A percentile compares a stretch with the other conserved stretches of the same genome.
Evolutionary conservation across 1,140 invertebrate genomes (phyloP).

Genomic region (Neodiprion pinetum): DNA sequence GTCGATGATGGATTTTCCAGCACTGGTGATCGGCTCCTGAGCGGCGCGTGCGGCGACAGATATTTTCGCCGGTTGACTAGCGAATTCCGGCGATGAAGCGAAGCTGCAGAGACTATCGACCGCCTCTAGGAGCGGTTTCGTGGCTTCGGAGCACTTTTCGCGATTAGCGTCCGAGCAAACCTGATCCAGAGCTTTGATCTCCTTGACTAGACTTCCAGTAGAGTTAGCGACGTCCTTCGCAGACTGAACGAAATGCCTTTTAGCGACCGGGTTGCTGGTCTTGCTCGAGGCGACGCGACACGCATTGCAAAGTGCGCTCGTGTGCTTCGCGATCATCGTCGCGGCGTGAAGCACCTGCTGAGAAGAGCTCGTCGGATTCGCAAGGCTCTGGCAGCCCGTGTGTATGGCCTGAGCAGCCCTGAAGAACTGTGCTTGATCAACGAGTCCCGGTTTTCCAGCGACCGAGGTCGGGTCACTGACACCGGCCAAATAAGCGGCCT

Average conservation of each 20-base stretch:
- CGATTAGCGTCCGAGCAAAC: slow-evolving; percentile 82
- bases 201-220: slow-evolving; percentile 92
- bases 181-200: slow-evolving; percentile 91
- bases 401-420: slow-evolving; percentile 90
- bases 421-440: slow-evolving; percentile 90
- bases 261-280: slow-evolving; percentile 91
- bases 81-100: slow-evolving; percentile 89
- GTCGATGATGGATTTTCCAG: slow-evolving; percentile 83
- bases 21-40: slow-evolving; percentile 87
- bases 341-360: slow-evolving; percentile 88
- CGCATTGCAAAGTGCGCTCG: slow-evolving; percentile 93
- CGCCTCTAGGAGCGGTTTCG: slow-evolving; percentile 86
- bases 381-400: slow-evolving; percentile 82
- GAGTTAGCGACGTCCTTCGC: slow-evolving; percentile 98
- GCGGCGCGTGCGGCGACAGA: slow-evolving; percentile 76
- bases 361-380: slow-evolving; percentile 78
- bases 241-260: slow-evolving; percentile 96
- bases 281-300: slow-evolving; percentile 92
- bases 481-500: slow-evolving; percentile 93
- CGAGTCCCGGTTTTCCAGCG: slow-evolving; percentile 89
- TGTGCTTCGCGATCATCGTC: slow-evolving; percentile 95
- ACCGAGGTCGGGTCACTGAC: slow-evolving; percentile 90
- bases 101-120: slow-evolving; percentile 94
- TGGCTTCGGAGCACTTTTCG: slow-evolving; percentile 79
- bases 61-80: slow-evolving; percentile 90